Evolutionary conservation across 2,888 invertebrate species (phyloP), one percentile per base, ranked within the genome.

Genomic region (Euspilapteryx auroguttella): DNA sequence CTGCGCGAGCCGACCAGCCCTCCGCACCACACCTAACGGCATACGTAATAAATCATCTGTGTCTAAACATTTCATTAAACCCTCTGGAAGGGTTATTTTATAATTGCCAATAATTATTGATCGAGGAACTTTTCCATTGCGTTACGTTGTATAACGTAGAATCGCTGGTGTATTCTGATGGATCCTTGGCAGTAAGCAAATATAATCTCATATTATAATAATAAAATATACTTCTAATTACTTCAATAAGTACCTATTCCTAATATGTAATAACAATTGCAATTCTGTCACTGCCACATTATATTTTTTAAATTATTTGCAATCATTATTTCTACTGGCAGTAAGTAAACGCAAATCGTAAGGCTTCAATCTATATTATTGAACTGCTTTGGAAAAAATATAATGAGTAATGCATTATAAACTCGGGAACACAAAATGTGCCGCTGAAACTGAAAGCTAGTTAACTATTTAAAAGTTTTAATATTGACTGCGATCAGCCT

Each of bases 1-100:
- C 78, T 89, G 87, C 80, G 87, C 85, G 79, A 90, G 83, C 78
- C 90, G 85, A 62, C 86, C 87, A 79, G 89, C 86, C 54, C 79
- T 81, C 78, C 87, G 86, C 82, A 87, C 89, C 87, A 90, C 89
- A 89, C 83, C 82, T 83, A 81, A 79, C 80, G 79, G 73, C 75
- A 75, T 49, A 71, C 48, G 48, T 53, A 62, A 47, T 53, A 69
- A 57, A 68, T 64, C 55, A 66, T 58, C 63, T 64, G 49, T 46
- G 45, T 42, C 49, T 17, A 17, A 17, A 17, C 8, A 17, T n/a
- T n/a, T 29, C 28, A 29, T 24, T 22, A 15, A 21, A 27, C 14
- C 27, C 30, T 11, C 10, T 31, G n/a, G 21, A 20, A 3, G 21
- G n/a, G 4, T 2, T 9, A 20, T n/a, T n/a, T n/a, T n/a, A n/a